Evolutionary conservation across 2,113 vertebrate species (phyloP), one percentile per base, ranked within the genome.

Genomic region (Cavia aperea): DNA sequence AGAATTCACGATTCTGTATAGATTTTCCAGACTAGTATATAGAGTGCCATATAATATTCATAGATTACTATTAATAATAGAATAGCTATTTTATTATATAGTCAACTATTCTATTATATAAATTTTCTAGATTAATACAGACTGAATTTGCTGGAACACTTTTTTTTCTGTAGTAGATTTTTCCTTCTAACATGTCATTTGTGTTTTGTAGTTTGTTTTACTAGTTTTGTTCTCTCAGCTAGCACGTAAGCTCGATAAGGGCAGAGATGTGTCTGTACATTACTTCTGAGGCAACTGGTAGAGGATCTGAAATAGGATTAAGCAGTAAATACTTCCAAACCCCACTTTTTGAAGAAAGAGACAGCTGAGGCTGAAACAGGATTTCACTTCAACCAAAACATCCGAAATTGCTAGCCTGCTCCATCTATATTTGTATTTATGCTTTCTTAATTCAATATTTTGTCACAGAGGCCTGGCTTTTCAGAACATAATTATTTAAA

Each of bases 381-480:
- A 15, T 11, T 78, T 90, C 26, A 65, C 31, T 85, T 90, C 39
- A 88, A 56, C 46, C 16, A 62, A 43, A 83, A 72, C 39, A 56
- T 78, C 7, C 14, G 31, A 68, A 31, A 60, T 88, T 49, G 23
- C 23, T 60, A 33, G 94, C 65, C 86, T 5, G 58, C 5, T 4
- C 83, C 33, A 39, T 91, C 21, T 83, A 0, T 88, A 13, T 90
- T 58, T 83, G 46, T 26, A 58, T 26, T 60, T 88, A 26, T 0
- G 5, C 43, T n/a, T 70, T 62, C 85, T 72, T 63, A 81, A 26
- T 77, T 78, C 10, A 31, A 4, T 93, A 51, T 86, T 96, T 91
- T 92, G 62, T 82, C 81, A 75, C 60, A 90, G 77, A 84, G 66
- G 58, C 46, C 23, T 89, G 21, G n/a, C 78, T 87, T 94, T 96